Evolutionary conservation across 2,113 vertebrate genomes (phyloP), one percentile per base, ranked within the genome.

Genomic region (Nesoenas mayeri): DNA sequence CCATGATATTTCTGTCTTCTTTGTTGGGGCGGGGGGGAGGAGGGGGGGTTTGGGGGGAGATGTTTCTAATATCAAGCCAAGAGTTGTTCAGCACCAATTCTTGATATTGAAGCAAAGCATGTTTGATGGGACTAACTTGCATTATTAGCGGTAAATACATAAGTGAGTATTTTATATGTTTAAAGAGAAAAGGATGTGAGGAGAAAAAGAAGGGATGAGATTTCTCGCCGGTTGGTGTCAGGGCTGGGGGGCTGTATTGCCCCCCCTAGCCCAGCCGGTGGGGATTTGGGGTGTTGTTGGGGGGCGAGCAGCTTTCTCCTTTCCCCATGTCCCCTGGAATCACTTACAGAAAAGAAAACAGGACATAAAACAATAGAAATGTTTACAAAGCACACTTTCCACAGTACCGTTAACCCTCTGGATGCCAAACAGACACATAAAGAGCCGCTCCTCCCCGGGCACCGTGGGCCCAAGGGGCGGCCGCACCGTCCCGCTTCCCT

Each of bases 81-180:
- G 86, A 66, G 83, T 95, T 93, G 93, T 92, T 96, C 88, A 94
- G 91, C 89, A 90, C 85, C 79, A 32, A 15, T 94, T 94, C 94
- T 92, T 84, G 85, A 70, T 91, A 89, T 86, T 34, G 36, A 94
- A 93, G 90, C 64, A 77, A 90, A 92, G 88, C 85, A 86, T 81
- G 86, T 94, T 92, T 92, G 88, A 9, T 72, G 42, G 83, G 69
- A 88, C 93, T 94, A 91, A 94, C 79, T 91, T 91, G 82, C 75
- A 74, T 88, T 88, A 92, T 95, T 94, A 92, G 92, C 77, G 12
- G 82, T 85, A 93, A 97, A 79, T 79, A 91, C 81, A 25, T 82
- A 73, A 95, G 90, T 95, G 91, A 95, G 87, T 94, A 65, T 96
- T 96, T 95, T 96, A 77, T 91, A 93, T 96, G 92, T 96, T 89